Evolutionary conservation across 2,888 invertebrate species (phyloP).

Genomic region (Aproaerema taeniolella): DNA sequence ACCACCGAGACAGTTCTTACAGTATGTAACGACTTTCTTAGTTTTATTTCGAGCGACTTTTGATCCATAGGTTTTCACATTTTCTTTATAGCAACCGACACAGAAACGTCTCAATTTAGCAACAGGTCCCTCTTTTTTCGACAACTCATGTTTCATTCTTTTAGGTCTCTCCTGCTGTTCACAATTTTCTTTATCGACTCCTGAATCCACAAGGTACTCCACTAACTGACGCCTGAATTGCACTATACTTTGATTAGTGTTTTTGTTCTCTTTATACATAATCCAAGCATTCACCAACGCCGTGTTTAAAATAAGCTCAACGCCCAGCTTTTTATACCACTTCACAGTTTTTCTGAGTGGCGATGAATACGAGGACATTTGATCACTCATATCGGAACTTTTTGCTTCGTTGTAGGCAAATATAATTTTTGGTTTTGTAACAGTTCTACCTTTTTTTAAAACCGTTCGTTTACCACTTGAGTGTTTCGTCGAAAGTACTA

Average conservation of each 20-base stretch:
- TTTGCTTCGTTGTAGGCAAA: slow-evolving; percentile 17
- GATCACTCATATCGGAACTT: too few relatives aligned
- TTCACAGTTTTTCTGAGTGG: too few relatives aligned
- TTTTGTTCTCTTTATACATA: too few relatives aligned
- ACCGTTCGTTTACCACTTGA: too few relatives aligned
- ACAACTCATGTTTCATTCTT: slow-evolving; percentile 6
- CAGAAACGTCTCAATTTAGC: background rate
- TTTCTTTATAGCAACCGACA: background rate
- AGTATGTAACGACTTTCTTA: slow-evolving; percentile 2
- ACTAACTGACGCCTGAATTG: slow-evolving; percentile 11
- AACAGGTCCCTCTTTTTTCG: slow-evolving; percentile 6
- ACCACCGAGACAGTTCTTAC: slow-evolving; percentile 13
- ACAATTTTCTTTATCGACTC: background rate
- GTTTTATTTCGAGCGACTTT: background rate
- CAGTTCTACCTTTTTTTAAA: background rate
- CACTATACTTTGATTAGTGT: slow-evolving; percentile 13
- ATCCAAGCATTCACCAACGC: too few relatives aligned
- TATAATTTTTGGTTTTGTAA: slow-evolving; percentile 22
- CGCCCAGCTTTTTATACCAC: too few relatives aligned
- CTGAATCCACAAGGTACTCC: slow-evolving; percentile 1
- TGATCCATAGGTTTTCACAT: background rate
- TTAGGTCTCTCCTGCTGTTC: slow-evolving; percentile 3
- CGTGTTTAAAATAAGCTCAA: too few relatives aligned
- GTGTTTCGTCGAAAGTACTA: slow-evolving; percentile 20
- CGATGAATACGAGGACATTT: too few relatives aligned